Evolutionary conservation across 2,888 invertebrate genomes (phyloP), one percentile per base, ranked within the genome.

Genomic region (Globia sparganii): DNA sequence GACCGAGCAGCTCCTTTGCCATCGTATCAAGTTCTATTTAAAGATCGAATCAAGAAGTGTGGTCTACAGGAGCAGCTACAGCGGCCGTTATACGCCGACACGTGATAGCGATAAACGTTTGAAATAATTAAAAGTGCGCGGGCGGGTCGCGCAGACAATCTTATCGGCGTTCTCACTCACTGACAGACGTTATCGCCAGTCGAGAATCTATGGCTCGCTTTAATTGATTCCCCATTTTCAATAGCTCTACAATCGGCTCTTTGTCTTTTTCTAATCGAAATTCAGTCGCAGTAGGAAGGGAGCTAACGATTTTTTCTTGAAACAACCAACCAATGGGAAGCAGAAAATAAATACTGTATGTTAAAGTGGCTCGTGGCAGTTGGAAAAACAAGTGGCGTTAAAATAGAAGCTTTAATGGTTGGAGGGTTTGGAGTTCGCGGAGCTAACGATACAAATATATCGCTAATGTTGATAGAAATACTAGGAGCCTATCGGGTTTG

Each of bases 221-320:
- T 96, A 96, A 96, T 96, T 96, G 96, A 96, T 96, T 96, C 94
- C 91, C 94, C 90, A 91, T 91, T 93, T 91, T 90, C 90, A 91
- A 89, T 91, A 86, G 91, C 87, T 90, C 93, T 90, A 92, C 94
- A 94, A 93, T 92, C 93, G 92, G 87, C 91, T 91, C 94, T 95
- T 95, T 95, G 95, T 95, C 94, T 95, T 94, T 92, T 92, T 93
- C 94, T 93, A 94, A 94, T 95, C 94, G 94, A 91, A 92, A 95
- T 95, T 95, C 95, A 93, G 90, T 87, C 83, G 88, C 89, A 86
- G 94, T 91, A 88, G 89, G 89, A 81, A 90, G 85, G 83, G 84
- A 88, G 90, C 91, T 92, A 93, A 92, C 92, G 93, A 94, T 91
- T 94, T 94, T 94, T 93, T 92, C 92, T 93, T 90, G 90, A 93